Base-by-base conservation (phyloP, 2,888 invertebrate genomes). In the Eutolmus rufibarbis region DNA sequence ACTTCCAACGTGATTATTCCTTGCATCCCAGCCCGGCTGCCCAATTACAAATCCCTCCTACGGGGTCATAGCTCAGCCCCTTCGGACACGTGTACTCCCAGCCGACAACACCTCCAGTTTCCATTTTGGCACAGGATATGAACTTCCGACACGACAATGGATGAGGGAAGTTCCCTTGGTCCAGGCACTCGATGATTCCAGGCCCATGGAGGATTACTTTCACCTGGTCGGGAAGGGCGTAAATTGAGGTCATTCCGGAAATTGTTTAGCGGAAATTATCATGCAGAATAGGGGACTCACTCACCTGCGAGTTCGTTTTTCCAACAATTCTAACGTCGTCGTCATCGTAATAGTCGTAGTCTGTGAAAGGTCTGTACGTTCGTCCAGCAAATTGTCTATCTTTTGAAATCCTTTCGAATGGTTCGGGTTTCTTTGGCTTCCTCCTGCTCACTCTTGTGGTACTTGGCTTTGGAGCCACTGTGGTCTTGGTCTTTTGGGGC, bases 41-140 rank as follows among this genome's bases (percentile, higher is more conserved):
- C 97, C 97, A 97, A 93, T 97, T 97, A 92, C 98, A 98, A 90
- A 97, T 97, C 31, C 97, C 97, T 5, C 97, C 97, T 1, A 97
- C 95, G 0, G 97, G 97, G 92, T 98, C 97, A 91, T 97, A 98
- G 90, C 97, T 96, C 4, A 98, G 93, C 46, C 96, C 96, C 90
- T 95, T 95, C 0, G 97, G 97, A 91, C 98, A 98, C 16, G 97
- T 96, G 93, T 98, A 98, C 90, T 97, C 97, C 95, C 97, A 97
- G 9, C 97, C 97, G 0, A 96, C 93, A 1, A 97, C 94, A 19
- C 95, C 94, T 16, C 96, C 96, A 90, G 95, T 95, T 89, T 97
- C 97, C 94, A 96, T 95, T 91, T 94, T 95, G 37, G 97, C 97
- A 92, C 98, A 98, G 28, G 97, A 97, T 90, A 98, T 97, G 92